Base-by-base conservation (phyloP, 2,113 vertebrate genomes). In the Scomber japonicus region DNA sequence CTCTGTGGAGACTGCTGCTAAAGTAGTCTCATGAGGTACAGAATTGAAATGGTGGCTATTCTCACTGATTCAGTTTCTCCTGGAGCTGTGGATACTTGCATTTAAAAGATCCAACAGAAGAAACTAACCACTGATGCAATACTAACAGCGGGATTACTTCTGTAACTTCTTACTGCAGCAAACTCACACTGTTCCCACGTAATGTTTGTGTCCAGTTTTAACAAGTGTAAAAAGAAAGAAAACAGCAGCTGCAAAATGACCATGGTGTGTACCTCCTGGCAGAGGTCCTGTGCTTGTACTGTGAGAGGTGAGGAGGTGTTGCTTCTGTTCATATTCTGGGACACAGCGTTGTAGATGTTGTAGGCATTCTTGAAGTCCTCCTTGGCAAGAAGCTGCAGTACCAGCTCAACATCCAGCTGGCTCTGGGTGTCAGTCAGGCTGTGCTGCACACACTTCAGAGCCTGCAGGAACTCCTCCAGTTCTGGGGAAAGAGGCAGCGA, bases 301-400 rank as follows among this genome's bases (percentile, higher is more conserved):
- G 95, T 94, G 86, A 98, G 94, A 79, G 97, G 96, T 69, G 96
- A 97, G 0, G 95, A 96, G 88, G 96, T 97, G 80, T 95, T 96
- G 91, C 96, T 94, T 89, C 93, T 95, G 93, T 82, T 96, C 96
- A 95, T 97, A 83, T 97, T 96, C 55, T 96, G 94, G 30, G 97
- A 95, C 64, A 99, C 94, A 51, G 96, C 93, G 2, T 95, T 96
- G 94, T 97, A 96, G 88, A 98, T 95, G 84, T 92, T 94, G 92
- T 97, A 97, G 1, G 97, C 97, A 87, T 94, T 96, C 93, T 94
- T 96, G 92, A 99, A 99, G 91, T 98, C 97, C 15, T 90, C 94
- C 77, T 95, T 96, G 66, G 96, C 93, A 53, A 98, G 93, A 66
- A 99, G 95, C 85, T 97, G 96, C 90, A 96, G 93, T 73, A 98